Evolutionary conservation across 2,888 invertebrate genomes (phyloP).

Genomic region (Abrostola tripartita): DNA sequence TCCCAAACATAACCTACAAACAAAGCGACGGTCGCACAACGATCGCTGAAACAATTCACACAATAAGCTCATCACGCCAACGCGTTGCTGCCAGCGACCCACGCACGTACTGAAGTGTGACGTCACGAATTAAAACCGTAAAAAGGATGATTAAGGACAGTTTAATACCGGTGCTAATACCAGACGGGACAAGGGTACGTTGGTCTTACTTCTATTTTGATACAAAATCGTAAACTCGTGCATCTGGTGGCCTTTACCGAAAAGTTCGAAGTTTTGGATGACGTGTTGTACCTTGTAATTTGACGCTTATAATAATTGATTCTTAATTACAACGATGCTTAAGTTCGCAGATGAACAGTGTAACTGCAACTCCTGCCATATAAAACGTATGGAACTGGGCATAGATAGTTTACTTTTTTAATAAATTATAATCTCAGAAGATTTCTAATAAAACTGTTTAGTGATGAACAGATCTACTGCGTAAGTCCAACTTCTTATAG

Average conservation of each 20-base stretch:
- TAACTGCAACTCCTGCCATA: no score
- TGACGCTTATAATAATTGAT: no score
- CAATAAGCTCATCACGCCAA: conserved; percentile 1
- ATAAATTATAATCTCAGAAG: no score
- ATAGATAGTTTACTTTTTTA: no score
- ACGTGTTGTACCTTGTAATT: no score
- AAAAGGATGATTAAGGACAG: conserved; percentile 48
- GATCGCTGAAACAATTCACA: conserved; percentile 3
- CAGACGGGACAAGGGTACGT: conserved; percentile 29
- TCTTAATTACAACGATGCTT: no score
- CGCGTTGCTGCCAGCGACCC: conserved; percentile 24
- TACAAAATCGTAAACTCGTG: conserved; percentile 15
- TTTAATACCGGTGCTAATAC: conserved; percentile 49
- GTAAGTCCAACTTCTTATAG: no score
- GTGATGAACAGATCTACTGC: no score
- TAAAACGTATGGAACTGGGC: no score
- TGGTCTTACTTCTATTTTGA: conserved; percentile 28
- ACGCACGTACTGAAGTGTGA: conserved; percentile 32
- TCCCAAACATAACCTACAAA: neutral
- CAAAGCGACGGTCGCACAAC: conserved; percentile 8
- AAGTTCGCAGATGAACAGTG: no score
- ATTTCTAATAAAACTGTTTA: no score
- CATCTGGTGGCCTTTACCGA: neutral
- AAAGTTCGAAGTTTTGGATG: neutral
- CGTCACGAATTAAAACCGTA: conserved; percentile 49